Conservation (phyloP, 2,113 vertebrate species). For the Oncorhynchus nerka region DNA sequence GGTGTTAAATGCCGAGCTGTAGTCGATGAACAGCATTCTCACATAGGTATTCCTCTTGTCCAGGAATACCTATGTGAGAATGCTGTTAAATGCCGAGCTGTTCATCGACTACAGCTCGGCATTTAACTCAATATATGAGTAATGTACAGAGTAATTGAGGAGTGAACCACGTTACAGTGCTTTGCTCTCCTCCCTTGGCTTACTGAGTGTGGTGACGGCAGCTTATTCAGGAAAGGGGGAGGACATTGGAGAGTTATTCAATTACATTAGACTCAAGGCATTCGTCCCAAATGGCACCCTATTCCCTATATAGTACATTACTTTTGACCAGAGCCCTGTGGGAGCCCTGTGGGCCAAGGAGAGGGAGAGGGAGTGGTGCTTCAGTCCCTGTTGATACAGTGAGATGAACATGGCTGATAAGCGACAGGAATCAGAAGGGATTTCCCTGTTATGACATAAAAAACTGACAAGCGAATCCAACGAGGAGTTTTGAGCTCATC, state of each 20-base stretch:
- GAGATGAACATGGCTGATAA: neutral
- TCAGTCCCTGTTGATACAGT: neutral
- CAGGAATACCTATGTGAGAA: no score
- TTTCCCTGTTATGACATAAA: neutral
- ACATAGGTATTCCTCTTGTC: no score
- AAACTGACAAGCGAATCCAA: neutral
- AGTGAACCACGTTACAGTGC: neutral
- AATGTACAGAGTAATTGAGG: slow-evolving; percentile 5
- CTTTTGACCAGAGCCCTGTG: no score
- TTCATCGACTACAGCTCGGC: no score
- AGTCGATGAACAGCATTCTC: no score
- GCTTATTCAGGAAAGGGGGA: slow-evolving; percentile 2
- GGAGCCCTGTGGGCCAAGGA: no score
- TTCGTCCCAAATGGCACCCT: no score
- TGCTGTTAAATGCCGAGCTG: no score
- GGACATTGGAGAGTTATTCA: neutral
- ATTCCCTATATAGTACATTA: no score
- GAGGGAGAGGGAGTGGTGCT: neutral
- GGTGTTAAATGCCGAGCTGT: no score
- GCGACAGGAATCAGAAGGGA: neutral
- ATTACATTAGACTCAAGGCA: neutral
- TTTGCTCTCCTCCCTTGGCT: neutral
- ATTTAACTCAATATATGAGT: neutral
- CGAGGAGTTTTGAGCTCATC: neutral
- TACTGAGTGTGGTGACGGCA: neutral